Evolutionary conservation across 2,113 vertebrate genomes (phyloP).

Genomic region (Dipodomys stephensi): DNA sequence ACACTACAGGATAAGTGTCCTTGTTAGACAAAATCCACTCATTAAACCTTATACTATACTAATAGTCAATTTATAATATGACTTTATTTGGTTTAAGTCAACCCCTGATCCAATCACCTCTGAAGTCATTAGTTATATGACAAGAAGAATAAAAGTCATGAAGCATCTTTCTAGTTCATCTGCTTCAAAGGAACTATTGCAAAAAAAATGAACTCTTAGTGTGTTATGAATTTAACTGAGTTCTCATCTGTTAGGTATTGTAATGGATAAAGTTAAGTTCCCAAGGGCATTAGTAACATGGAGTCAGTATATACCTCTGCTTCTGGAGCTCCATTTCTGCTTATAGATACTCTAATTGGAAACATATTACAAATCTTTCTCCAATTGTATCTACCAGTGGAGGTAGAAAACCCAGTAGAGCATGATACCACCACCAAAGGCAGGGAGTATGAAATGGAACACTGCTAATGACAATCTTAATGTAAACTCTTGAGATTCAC

Average conservation of each 20-base stretch:
- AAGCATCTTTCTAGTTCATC: not conserved
- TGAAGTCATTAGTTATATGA: not conserved
- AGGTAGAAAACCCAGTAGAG: not conserved
- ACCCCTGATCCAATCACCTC: not conserved
- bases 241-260: not conserved
- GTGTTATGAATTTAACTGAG: constrained; percentile 15
- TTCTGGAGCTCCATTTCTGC: not conserved
- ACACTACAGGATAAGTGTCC: not conserved
- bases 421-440: not conserved
- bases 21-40: not conserved
- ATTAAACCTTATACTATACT: not conserved
- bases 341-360: not conserved
- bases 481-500: not conserved
- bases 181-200: not conserved
- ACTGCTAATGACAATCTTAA: not conserved
- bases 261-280: constrained; percentile 3
- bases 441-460: not conserved
- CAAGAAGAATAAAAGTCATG: not conserved
- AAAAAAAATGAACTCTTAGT: not conserved
- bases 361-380: not conserved
- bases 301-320: not conserved
- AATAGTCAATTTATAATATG: not conserved
- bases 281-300: not conserved
- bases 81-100: not conserved
- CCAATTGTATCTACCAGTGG: not conserved